phyloP scores from a whole-genome alignment of 2,888 invertebrate species.

The Mellilla xanthometata region DNA sequence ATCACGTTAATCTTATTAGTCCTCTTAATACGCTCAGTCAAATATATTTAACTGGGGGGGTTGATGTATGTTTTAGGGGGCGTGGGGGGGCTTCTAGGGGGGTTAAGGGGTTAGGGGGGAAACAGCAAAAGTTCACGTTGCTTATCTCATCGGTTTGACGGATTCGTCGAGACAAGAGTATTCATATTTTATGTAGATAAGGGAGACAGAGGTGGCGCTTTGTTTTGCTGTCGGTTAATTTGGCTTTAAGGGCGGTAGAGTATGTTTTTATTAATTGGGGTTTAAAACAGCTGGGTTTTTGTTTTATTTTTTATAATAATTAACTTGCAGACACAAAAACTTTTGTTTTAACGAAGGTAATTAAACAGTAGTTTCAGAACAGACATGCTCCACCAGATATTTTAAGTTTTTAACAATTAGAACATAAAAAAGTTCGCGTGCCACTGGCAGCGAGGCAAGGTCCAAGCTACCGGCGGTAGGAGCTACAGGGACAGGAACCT shows the following conservation, averaged over 20 bases:
- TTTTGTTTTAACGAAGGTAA: too few species aligned
- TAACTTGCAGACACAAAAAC: too few species aligned
- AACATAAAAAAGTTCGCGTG: too few species aligned
- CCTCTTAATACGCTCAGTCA: background rate
- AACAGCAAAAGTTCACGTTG: slow-evolving; percentile 77
- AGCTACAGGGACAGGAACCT: too few species aligned
- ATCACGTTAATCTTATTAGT: slow-evolving; percentile 22
- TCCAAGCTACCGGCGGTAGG: too few species aligned
- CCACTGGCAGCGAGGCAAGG: too few species aligned
- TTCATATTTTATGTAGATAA: slow-evolving; percentile 72
- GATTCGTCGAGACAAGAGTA: slow-evolving; percentile 74
- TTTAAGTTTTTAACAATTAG: too few species aligned
- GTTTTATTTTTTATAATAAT: too few species aligned
- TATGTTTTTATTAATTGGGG: background rate
- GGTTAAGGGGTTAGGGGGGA: slow-evolving; percentile 34
- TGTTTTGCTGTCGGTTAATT: slow-evolving; percentile 8
- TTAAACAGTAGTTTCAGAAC: too few species aligned
- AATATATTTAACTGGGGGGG: slow-evolving; percentile 32
- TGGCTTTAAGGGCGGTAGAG: background rate
- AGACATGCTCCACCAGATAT: too few species aligned
- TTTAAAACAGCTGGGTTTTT: too few species aligned
- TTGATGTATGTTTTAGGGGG: slow-evolving; percentile 28
- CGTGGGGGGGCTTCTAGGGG: slow-evolving; percentile 18
- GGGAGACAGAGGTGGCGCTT: slow-evolving; percentile 38
- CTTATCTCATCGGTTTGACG: slow-evolving; percentile 81